Evolutionary conservation across 2,888 invertebrate genomes (phyloP).

Genomic region (Macrophya annulata): DNA sequence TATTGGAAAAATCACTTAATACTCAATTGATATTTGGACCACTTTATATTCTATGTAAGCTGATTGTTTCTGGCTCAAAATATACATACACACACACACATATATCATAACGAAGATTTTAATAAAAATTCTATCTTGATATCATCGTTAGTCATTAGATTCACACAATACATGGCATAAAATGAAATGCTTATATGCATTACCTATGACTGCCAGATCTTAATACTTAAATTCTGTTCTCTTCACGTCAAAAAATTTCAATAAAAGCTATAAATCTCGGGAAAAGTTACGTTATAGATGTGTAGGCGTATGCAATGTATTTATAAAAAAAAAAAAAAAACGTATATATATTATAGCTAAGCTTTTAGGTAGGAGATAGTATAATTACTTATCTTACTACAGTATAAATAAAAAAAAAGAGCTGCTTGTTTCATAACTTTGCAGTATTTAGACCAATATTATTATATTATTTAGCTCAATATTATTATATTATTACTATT

Average conservation of each 20-base stretch:
- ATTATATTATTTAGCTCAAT: background rate
- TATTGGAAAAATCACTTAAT: background rate
- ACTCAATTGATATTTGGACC: slow-evolving; percentile 40
- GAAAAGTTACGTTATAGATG: slow-evolving; percentile 4
- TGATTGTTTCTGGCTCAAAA: slow-evolving; percentile 29
- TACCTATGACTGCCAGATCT: slow-evolving; percentile 21
- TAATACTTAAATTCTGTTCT: background rate
- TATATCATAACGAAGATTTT: background rate
- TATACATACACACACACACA: slow-evolving; percentile 2
- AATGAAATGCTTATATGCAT: slow-evolving; percentile 31
- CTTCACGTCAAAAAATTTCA: background rate
- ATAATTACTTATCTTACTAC: slow-evolving; percentile 4
- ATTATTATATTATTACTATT: background rate
- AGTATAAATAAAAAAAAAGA: background rate
- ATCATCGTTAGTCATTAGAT: slow-evolving; percentile 6
- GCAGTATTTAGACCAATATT: slow-evolving; percentile 12
- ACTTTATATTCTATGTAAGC: slow-evolving; percentile 34
- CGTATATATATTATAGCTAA: slow-evolving; percentile 31
- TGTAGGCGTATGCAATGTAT: background rate
- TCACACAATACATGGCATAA: background rate
- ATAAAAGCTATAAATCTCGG: slow-evolving; percentile 1
- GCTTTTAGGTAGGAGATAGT: slow-evolving; percentile 40
- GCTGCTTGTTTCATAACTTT: background rate
- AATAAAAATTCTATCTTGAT: background rate
- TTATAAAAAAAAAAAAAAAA: background rate